Base-by-base conservation (phyloP, 1,140 invertebrate species). In the Pseudomyrmex dendroicus region DNA sequence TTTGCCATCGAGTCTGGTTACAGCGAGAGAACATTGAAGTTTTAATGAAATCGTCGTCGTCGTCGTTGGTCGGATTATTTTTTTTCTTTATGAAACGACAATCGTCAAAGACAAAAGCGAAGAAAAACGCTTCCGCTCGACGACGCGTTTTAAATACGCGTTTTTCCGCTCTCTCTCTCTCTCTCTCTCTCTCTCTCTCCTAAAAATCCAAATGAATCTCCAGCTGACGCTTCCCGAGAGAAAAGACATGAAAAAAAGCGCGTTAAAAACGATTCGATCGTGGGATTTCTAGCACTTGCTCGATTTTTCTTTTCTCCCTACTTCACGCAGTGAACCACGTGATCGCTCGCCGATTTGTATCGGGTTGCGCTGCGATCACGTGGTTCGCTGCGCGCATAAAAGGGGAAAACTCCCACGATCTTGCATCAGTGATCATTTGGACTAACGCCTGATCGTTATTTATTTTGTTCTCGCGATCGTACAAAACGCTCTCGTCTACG, bases 31-130 rank as follows among this genome's bases (percentile, higher is more conserved):
- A 35, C 44, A 13, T 56, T 68, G n/a, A 4, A 22, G 35, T 56
- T 77, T 57, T 67, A 68, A 77, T 68, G 20, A 46, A 67, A 56
- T n/a, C 20, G 2, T 62, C 22, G 20, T 12, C 17, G 44, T 48
- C 15, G 17, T 35, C 17, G n/a, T n/a, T n/a, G 59, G 9, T 12
- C n/a, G 35, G 66, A 56, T 67, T 77, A 68, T 67, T 25, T 25
- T 25, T 56, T 50, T 68, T n/a, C 5, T 15, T 25, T 56, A 77
- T 15, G 1, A 77, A 67, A 67, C 10, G 57, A 5, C 62, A 48
- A 61, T 22, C 10, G 1, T 74, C 20, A 62, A 22, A 50, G 44
- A 61, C 5, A 48, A 62, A 48, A 62, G 61, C 15, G 56, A 8
- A 1, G 20, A 10, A 50, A 20, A 73, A 13, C 12, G 2, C 5